Evolutionary conservation across 1,140 invertebrate genomes (phyloP), one percentile per base, ranked within the genome.

Genomic region (Ylistrum balloti): DNA sequence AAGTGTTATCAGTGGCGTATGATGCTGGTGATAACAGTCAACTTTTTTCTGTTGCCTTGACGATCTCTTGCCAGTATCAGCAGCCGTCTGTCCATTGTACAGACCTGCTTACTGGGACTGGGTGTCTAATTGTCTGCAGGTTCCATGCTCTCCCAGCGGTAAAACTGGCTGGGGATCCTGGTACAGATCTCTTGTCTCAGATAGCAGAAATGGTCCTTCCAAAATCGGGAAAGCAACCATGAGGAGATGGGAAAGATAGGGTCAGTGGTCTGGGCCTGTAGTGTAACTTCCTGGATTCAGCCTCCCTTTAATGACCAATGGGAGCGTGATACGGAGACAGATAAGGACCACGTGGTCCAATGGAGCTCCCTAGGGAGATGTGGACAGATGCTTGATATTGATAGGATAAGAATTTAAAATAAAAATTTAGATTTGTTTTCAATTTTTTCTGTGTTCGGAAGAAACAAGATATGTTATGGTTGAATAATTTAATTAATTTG

Each of bases 21-120:
- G 56, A 74, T 74, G n/a, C 22, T 28, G n/a, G 56, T n/a, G 56
- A 74, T 74, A 74, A 74, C 1, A 7, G 56, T 5, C 56, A 74
- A n/a, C 56, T 74, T 74, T n/a, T 74, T 74, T 74, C 56, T 74
- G 56, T 74, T 74, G 41, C 41, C 41, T 45, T 45, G 41, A 45
- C 41, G 56, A 74, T 74, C 56, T 74, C 56, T 74, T 11, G 3
- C 22, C n/a, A 74, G 56, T 28, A 74, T 74, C 56, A 74, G 56
- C 56, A 74, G 56, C 56, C 56, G 22, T 74, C 56, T 74, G 56
- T 74, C 56, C 56, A 17, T 74, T 74, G 41, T 74, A 74, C n/a
- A 74, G 56, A 74, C 56, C 56, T 74, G 56, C 56, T 74, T 28
- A 74, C 56, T 74, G 11, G 5, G 45, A 48, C 45, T 48, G 45